These are phyloP conservation scores for Platalea minor DNA, from an alignment of 2,797 vertebrate genomes.

Conservation along the genomic window DNA sequence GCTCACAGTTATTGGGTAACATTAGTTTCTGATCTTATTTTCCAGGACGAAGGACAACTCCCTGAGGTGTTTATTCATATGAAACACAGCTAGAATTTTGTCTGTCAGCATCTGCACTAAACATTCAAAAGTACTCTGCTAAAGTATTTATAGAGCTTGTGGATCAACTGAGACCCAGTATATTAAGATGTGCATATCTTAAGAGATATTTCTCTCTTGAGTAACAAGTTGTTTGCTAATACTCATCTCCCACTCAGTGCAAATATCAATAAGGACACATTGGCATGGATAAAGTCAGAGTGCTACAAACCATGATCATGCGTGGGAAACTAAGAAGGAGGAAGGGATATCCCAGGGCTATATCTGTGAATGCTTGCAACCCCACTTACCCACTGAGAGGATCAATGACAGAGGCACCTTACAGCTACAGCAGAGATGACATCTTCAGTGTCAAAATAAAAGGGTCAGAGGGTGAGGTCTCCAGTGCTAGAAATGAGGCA, in stretches of 20 bases:
- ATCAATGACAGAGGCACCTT: not conserved
- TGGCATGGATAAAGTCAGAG: not conserved
- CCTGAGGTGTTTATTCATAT: not conserved
- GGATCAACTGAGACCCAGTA: not conserved
- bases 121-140: not conserved
- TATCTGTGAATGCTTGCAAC: not conserved
- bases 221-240: not conserved
- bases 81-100: not conserved
- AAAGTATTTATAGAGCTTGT: not conserved
- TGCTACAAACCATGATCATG: not conserved
- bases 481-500: not conserved
- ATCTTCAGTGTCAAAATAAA: not conserved
- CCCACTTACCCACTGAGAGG: not conserved
- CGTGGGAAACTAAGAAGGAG: not conserved
- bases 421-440: not conserved
- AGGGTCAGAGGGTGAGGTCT: not conserved
- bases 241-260: not conserved
- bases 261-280: not conserved
- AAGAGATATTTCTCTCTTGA: not conserved
- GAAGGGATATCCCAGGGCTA: not conserved
- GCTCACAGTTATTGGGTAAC: not conserved
- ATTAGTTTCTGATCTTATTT: not conserved
- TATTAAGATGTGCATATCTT: not conserved
- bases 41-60: not conserved
- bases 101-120: not conserved